A percentile compares a stretch with the other conserved stretches of the same genome.
Evolutionary conservation across 2,113 vertebrate genomes (phyloP).

Genomic region (Rhineura floridana): DNA sequence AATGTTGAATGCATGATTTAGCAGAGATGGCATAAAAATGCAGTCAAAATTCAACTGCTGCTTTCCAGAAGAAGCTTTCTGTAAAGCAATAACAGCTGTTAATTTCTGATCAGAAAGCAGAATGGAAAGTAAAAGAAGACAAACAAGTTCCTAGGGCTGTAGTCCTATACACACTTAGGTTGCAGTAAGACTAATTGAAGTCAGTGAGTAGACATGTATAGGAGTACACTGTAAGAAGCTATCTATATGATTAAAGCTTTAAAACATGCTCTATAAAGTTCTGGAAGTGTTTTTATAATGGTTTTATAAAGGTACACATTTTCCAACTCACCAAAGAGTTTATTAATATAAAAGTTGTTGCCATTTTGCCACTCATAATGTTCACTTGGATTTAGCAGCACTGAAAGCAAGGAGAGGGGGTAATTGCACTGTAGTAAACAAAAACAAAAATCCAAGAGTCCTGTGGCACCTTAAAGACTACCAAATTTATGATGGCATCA

Average conservation of each 20-base stretch:
- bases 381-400: not conserved
- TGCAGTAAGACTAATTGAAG: not conserved
- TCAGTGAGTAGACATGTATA: not conserved
- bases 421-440: not conserved
- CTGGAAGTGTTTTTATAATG: conserved; percentile 12
- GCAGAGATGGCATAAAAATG: not conserved
- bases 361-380: not conserved
- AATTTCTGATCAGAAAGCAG: conserved; percentile 37
- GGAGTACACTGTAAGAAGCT: not conserved
- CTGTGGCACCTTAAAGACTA: not conserved
- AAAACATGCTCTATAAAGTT: conserved; percentile 40
- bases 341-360: not conserved
- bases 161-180: not conserved
- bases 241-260: not conserved
- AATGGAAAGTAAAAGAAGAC: conserved; percentile 28
- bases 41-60: conserved; percentile 42
- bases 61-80: conserved; percentile 43
- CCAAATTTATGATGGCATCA: not conserved
- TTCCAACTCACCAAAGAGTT: not conserved
- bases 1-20: not conserved
- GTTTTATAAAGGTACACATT: not conserved
- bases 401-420: not conserved
- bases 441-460: not conserved
- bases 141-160: conserved; percentile 1
- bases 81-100: conserved; percentile 50